Conservation (phyloP, 1,140 invertebrate species). For the Drosophila pruinosa region DNA sequence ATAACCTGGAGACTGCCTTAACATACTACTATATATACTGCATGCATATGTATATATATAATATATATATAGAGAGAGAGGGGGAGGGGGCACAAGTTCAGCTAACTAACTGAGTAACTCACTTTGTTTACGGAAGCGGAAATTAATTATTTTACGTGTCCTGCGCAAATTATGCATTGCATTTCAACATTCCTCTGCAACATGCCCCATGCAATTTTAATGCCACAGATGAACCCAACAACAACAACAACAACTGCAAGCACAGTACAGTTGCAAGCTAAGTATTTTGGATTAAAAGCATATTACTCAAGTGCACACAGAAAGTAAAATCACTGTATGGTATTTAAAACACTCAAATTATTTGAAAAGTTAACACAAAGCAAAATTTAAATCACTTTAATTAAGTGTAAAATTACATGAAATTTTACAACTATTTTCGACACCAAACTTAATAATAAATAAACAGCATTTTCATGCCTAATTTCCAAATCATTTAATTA, state of each 20-base stretch:
- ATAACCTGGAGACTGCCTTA: background rate
- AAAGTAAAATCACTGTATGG: no score
- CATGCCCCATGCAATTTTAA: constrained; percentile 12
- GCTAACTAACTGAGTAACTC: constrained; percentile 41
- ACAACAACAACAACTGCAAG: background rate
- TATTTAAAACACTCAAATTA: no score
- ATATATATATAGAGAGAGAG: background rate
- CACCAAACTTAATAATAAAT: no score
- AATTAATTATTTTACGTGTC: constrained; percentile 76
- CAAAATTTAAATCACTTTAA: no score
- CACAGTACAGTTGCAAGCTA: background rate
- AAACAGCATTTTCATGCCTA: no score
- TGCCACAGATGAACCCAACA: constrained; percentile 4
- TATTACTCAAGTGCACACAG: background rate
- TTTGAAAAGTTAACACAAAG: no score
- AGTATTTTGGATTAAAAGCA: background rate
- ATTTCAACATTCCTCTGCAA: constrained; percentile 19
- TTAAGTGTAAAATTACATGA: no score
- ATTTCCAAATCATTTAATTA: no score
- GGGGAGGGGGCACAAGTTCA: background rate
- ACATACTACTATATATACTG: background rate
- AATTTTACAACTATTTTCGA: no score
- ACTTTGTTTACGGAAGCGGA: constrained; percentile 66
- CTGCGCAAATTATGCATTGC: constrained; percentile 65
- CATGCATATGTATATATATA: background rate